A percentile compares a stretch with the other conserved stretches of the same genome.
phyloP scores from a whole-genome alignment of 2,113 vertebrate genomes.

The Benitochromis conjunctus region DNA sequence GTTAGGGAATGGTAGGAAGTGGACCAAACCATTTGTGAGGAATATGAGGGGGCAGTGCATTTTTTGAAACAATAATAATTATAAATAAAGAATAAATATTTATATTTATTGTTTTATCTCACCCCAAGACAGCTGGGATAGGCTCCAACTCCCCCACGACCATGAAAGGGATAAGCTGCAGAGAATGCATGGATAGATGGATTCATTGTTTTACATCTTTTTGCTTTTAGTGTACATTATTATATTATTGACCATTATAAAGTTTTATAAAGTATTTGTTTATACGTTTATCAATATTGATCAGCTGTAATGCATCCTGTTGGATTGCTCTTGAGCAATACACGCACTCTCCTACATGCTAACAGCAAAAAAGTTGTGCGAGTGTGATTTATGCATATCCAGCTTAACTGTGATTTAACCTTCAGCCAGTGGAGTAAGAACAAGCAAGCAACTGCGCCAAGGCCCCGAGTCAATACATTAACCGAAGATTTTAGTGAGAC shows the following conservation, averaged over 20 bases:
- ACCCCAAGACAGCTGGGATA: too few species aligned
- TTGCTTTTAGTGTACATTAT: not conserved
- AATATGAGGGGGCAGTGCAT: not conserved
- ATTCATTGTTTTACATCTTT: not conserved
- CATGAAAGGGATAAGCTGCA: too few species aligned
- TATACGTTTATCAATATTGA: not conserved
- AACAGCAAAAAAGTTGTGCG: not conserved
- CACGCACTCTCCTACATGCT: not conserved
- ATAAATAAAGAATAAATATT: not conserved
- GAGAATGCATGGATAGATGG: too few species aligned
- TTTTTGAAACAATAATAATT: not conserved
- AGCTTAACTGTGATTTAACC: not conserved
- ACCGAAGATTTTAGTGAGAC: not conserved
- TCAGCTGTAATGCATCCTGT: not conserved
- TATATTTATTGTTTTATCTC: not conserved
- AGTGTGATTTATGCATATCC: not conserved
- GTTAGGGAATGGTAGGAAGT: not conserved
- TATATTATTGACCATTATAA: too few species aligned
- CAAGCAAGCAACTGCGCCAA: not conserved
- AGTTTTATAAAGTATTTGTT: not conserved
- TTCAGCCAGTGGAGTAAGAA: not conserved
- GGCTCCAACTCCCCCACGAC: too few species aligned
- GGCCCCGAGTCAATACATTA: not conserved
- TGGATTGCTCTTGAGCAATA: not conserved
- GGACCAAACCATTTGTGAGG: not conserved